Evolutionary conservation across 2,113 vertebrate species (phyloP), one percentile per base, ranked within the genome.

Genomic region (Sphaerodactylus townsendi): DNA sequence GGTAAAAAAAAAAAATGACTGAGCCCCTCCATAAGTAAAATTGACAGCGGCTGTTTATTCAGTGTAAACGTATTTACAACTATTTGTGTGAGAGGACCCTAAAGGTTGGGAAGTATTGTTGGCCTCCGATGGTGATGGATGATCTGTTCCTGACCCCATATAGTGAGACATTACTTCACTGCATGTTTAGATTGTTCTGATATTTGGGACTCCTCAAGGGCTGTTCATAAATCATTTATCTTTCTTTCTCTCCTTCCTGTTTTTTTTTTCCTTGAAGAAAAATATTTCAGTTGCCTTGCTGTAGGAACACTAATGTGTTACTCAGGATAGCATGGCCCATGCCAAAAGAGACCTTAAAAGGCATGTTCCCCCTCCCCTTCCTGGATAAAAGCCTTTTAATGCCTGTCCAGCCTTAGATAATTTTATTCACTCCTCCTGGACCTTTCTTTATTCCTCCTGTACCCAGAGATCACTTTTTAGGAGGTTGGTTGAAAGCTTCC

Each of bases 361-460:
- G 97, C 95, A 96, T 96, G 5, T 91, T 92, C 96, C 14, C 13
- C 94, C 94, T 96, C 93, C 93, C 91, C 41, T 70, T 66, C 76
- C 89, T 95, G 95, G 96, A 98, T 97, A 98, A 98, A 98, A 96
- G 96, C 96, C 97, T 97, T 98, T 98, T 98, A 97, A 97, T 97
- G 98, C 97, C 97, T 99, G 98, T 98, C 98, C 98, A 98, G 97
- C 97, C 98, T 98, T 97, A 98, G 98, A 99, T 99, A 98, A 98
- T 98, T 98, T 98, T 97, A 99, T 99, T 99, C 98, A 99, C 97
- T 95, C 96, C 95, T 97, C 97, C 96, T 97, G 97, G 96, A 97
- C 96, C 95, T 95, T 95, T 96, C 96, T 96, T 98, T 98, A 96
- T 98, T 98, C 96, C 97, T 97, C 97, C 97, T 97, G 96, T 96